Evolutionary conservation across 2,888 invertebrate genomes (phyloP), one percentile per base, ranked within the genome.

Genomic region (Melieria omissa): DNA sequence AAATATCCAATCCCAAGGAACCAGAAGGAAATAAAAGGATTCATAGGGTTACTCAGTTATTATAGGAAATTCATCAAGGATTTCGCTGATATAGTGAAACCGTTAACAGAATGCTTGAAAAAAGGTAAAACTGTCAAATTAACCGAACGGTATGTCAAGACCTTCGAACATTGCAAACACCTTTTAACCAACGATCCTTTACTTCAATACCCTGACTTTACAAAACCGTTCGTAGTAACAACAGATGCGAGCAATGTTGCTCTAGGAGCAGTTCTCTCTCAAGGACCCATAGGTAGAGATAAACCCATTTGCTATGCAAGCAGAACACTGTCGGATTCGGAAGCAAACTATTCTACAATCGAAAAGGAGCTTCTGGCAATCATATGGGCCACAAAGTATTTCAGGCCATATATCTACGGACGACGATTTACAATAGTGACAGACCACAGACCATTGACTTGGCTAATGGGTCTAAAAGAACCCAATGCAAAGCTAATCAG

Each of bases 291-390:
- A 65, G 79, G 81, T 68, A 66, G 63, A 42, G 75, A 80, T 71
- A 55, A 75, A 57, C 81, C 81, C 0, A 73, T 83, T 4, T 79
- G 79, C 41, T 81, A 76, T 64, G 76, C 82, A 1, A 82, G 82
- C 14, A 63, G 82, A 70, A 81, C 78, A 7, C 66, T 76, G 65
- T 75, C 67, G 1, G 45, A 66, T 16, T 62, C 74, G 0, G 80
- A 82, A 76, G 45, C 14, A 4, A 80, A 78, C 16, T 82, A 83
- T 47, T 75, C 76, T 3, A 78, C 79, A 0, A 80, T 74, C 7
- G 74, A 74, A 45, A 72, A 72, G 16, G 69, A 74, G 6, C 49
- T 68, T 1, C 6, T 68, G 1, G 69, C 68, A 0, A 65, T 65
- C 3, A 63, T 66, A 3, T 73, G 52, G 70, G 67, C 68, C 9